These are phyloP conservation scores for Paramisgurnus dabryanus DNA, from an alignment of 2,113 vertebrate genomes.

Conservation along the genomic window DNA sequence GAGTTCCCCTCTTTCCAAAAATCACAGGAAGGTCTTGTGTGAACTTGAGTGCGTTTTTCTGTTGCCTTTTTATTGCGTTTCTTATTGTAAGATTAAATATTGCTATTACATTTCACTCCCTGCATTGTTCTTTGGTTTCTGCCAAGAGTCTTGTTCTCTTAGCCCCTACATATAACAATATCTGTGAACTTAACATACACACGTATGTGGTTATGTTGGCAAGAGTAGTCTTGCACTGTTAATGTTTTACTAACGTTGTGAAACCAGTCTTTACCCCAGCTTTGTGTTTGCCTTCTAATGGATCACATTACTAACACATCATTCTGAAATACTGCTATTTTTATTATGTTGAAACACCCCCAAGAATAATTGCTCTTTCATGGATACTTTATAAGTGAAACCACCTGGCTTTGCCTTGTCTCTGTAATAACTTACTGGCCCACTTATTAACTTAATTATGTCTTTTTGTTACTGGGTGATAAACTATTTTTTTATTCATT, in stretches of 20 bases:
- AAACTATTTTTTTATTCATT: constrained; percentile 21
- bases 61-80: constrained; percentile 43
- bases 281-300: constrained; percentile 31
- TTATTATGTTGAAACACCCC: not conserved
- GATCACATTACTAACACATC: constrained; percentile 23
- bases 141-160: constrained; percentile 45
- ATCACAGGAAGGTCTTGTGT: constrained; percentile 65
- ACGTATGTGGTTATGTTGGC: constrained; percentile 61
- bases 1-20: constrained; percentile 71
- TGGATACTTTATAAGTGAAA: not conserved
- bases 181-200: constrained; percentile 53
- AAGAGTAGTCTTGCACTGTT: constrained; percentile 46
- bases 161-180: constrained; percentile 59
- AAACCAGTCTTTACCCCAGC: constrained; percentile 51
- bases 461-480: constrained; percentile 2
- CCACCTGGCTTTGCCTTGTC: constrained; percentile 27
- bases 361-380: not conserved
- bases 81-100: constrained; percentile 27
- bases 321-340: constrained; percentile 15
- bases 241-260: constrained; percentile 58
- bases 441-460: not conserved
- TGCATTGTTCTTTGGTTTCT: constrained; percentile 47
- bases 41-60: constrained; percentile 58
- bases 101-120: constrained; percentile 55
- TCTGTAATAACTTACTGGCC: not conserved